Base-by-base conservation (phyloP, 2,797 vertebrate genomes). In the Remorina albescens region DNA sequence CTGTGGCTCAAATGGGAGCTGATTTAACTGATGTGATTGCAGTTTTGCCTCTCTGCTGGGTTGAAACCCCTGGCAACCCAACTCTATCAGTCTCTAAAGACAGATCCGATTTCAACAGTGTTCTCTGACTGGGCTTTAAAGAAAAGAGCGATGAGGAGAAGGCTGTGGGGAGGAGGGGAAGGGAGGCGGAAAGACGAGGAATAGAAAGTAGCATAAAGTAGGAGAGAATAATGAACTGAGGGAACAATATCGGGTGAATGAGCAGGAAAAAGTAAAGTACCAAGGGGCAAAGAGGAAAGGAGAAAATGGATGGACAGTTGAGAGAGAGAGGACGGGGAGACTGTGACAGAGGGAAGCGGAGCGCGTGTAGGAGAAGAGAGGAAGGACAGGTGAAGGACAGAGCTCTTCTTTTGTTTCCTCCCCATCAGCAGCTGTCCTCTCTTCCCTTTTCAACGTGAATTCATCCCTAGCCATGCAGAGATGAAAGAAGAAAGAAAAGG, bases 21-120 rank as follows among this genome's bases (percentile, higher is more conserved):
- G 78, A 76, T 88, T 84, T 84, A 83, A 89, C 75, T 83, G 70
- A 83, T 83, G 83, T 74, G 86, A 85, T 70, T 74, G 75, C 85
- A 78, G 81, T 91, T 92, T 91, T 89, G 76, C 85, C 78, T 82
- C 81, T 89, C 81, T 83, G 69, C 54, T 32, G 72, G 75, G 71
- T 75, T 81, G 84, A 89, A 90, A 93, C 84, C 89, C 77, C 72
- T 83, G 87, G 86, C 85, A 91, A 91, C 90, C 72, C 41, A 64
- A 90, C 82, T 88, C 85, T 62, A 83, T 92, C 88, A 53, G 76
- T 88, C 88, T 88, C 90, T 71, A 81, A 82, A 84, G 88, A 86
- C 82, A 63, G 89, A 91, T 90, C 85, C 39, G 84, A 93, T 93
- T 94, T 92, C 91, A 80, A 85, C 85, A 88, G 71, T 70, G 85